Evolutionary conservation across 2,113 vertebrate species (phyloP).

Genomic region (Hystrix brachyura): DNA sequence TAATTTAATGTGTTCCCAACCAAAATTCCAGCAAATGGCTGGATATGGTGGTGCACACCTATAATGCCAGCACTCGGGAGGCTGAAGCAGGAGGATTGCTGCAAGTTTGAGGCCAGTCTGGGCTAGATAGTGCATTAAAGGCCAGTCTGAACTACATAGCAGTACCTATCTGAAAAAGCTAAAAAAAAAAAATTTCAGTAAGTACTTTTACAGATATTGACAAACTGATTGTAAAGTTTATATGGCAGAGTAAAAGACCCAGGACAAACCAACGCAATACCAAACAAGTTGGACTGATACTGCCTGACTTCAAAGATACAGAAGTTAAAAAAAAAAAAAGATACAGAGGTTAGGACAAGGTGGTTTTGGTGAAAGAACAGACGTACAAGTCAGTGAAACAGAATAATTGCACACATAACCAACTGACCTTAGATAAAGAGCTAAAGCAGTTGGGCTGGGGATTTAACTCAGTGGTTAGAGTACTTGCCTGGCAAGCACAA

Average conservation of each 20-base stretch:
- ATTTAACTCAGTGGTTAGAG: too few relatives aligned
- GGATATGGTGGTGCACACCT: too few relatives aligned
- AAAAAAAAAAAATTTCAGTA: slow-evolving; percentile 1
- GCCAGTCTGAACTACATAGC: too few relatives aligned
- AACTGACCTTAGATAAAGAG: slow-evolving; percentile 26
- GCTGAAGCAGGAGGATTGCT: too few relatives aligned
- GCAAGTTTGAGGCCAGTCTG: too few relatives aligned
- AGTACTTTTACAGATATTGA: slow-evolving; percentile 1
- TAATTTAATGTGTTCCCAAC: neutral
- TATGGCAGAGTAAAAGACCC: neutral
- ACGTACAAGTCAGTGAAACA: neutral
- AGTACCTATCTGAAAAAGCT: too few relatives aligned
- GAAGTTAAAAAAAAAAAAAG: neutral
- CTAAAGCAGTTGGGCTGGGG: neutral
- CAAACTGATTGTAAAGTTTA: slow-evolving; percentile 21
- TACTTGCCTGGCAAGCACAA: too few relatives aligned
- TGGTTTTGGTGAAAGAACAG: neutral
- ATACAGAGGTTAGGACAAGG: neutral
- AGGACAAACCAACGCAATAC: neutral
- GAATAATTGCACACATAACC: neutral
- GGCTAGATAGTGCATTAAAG: too few relatives aligned
- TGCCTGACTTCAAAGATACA: neutral
- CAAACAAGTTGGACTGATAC: neutral
- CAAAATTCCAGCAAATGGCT: neutral
- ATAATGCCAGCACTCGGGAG: too few relatives aligned